Evolutionary conservation across 2,797 vertebrate species (phyloP), one percentile per base, ranked within the genome.

Genomic region (Ptychobarbus kaznakovi): DNA sequence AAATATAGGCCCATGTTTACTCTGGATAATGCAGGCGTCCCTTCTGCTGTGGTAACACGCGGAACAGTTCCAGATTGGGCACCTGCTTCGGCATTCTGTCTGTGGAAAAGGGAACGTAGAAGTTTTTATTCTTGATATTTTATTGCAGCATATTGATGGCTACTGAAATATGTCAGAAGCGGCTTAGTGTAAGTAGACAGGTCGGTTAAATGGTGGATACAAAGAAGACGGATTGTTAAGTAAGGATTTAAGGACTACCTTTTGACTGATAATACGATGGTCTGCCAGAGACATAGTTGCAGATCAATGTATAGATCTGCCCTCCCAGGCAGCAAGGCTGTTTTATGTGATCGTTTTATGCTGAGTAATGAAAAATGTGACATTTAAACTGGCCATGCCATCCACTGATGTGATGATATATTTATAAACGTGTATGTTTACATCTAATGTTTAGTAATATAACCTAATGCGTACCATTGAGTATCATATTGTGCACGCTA

Each of bases 371-470:
- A 40, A 86, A 44, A 46, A 70, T 70, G 10, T 18, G 51, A 86
- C 73, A 72, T 78, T 78, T 63, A 46, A 82, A 51, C 65, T 72
- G 22, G 83, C 15, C 61, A 88, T 68, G 53, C 82, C 44, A 82
- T 82, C 65, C 73, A 79, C 15, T 56, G 66, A 58, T 84, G 44
- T 80, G 3, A 80, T 80, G 3, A 80, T 32, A 46, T 51, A 46
- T 51, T 65, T 16, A 8, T 25, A 44, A 63, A 61, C 10, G 16
- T 49, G 65, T 63, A 65, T 87, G 38, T 81, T 89, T 88, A 90
- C 72, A 86, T 84, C 87, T 76, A 76, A 22, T 56, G 32, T 56
- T 56, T 76, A 51, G 16, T 74, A 32, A 65, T 65, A 8, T 32
- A 46, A 40, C 40, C 35, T 5, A 40, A 40, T 28, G 44, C 46